Evolutionary conservation across 2,113 vertebrate genomes (phyloP), one percentile per base, ranked within the genome.

Genomic region (Atrichornis clamosus): DNA sequence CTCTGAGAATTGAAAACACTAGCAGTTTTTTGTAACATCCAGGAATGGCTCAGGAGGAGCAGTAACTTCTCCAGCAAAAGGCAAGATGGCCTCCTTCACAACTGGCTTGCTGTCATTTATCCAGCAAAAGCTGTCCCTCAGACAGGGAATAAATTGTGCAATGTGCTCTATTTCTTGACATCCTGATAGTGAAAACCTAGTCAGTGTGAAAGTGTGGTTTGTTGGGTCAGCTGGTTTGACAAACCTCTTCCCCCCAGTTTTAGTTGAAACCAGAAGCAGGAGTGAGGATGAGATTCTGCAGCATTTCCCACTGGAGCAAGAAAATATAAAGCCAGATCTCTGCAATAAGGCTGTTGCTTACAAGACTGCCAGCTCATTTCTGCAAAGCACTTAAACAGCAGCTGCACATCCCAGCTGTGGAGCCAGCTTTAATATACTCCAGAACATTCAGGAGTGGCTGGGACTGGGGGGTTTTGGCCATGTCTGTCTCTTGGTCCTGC

Each of bases 11-110:
- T 62, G 32, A 95, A 82, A 93, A 75, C 50, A 37, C 21, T 44
- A 64, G 74, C 37, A 7, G 11, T 18, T 75, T 75, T 65, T 89
- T 81, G 68, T 60, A 89, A 32, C 74, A 49, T 13, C 41, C 49
- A n/a, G 49, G 33, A 70, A 84, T 13, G 74, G 76, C 53, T 94
- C 78, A 79, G 50, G 80, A 95, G 44, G 70, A 91, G 70, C 84
- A 76, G 77, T 95, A 89, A 91, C 32, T 89, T 84, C 74, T 92
- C 69, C 59, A 60, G 78, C 81, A 85, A 62, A 79, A 94, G 89
- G 89, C 81, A 69, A 77, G 89, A 89, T 44, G 53, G 42, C 77
- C 53, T 91, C 83, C 91, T 89, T 72, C 89, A 81, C 96, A 91
- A 69, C 91, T 94, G 93, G 20, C 77, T 53, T 35, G 52, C 62